A percentile compares a stretch with the other conserved stretches of the same genome.
These are phyloP conservation scores for Eupleurogrammus muticus DNA, from an alignment of 2,797 vertebrate genomes.

Conservation along the genomic window DNA sequence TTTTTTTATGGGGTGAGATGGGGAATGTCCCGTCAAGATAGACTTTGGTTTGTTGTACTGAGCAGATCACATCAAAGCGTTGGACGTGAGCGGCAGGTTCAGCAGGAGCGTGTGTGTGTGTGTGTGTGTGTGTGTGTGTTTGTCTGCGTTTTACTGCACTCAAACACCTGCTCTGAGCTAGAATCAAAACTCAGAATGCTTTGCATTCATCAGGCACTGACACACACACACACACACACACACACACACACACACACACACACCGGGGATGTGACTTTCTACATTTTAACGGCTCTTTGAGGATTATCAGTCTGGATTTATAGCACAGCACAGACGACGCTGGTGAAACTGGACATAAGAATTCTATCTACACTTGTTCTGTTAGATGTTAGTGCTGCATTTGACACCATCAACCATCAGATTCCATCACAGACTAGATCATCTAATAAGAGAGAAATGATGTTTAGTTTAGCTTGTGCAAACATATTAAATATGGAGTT, in stretches of 20 bases:
- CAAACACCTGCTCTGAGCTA: conserved; percentile 74
- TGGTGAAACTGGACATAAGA: too few relatives aligned
- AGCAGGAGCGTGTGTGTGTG: conserved; percentile 42
- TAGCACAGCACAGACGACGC: too few relatives aligned
- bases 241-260: background rate
- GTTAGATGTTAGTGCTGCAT: too few relatives aligned
- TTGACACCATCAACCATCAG: too few relatives aligned
- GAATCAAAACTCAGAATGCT: background rate
- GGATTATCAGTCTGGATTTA: too few relatives aligned
- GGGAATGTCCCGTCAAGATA: conserved; percentile 73
- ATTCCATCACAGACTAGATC: too few relatives aligned
- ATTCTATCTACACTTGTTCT: too few relatives aligned
- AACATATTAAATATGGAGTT: too few relatives aligned
- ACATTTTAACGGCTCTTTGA: too few relatives aligned
- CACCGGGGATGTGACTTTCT: too few relatives aligned
- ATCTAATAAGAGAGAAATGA: too few relatives aligned
- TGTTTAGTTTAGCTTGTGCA: too few relatives aligned
- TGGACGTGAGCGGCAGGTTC: conserved; percentile 7
- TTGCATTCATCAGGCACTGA: conserved; percentile 10
- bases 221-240: background rate
- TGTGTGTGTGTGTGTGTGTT: conserved; percentile 32
- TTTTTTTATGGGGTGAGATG: conserved; percentile 5
- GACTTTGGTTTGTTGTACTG: conserved; percentile 77
- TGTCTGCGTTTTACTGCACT: conserved; percentile 69
- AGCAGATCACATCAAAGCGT: conserved; percentile 63